phyloP scores from a whole-genome alignment of 2,797 vertebrate species.

The Channa striata region DNA sequence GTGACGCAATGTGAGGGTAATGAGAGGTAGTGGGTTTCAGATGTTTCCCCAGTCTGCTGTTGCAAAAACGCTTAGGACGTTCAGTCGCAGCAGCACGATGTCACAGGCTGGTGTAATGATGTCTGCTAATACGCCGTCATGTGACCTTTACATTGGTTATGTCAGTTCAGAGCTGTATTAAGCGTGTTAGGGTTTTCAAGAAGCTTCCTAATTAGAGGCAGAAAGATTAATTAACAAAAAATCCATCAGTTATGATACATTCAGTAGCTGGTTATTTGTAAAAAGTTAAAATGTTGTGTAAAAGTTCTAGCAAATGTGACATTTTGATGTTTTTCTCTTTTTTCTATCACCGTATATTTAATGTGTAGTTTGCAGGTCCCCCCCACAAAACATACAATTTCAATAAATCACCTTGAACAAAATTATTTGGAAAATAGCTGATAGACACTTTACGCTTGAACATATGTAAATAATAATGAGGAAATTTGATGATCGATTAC shows the following conservation, averaged over 20 bases:
- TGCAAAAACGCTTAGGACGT: conserved; percentile 7
- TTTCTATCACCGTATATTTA: background rate
- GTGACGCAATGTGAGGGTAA: conserved; percentile 67
- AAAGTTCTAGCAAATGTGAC: background rate
- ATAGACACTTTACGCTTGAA: no score
- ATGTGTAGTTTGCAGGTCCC: no score
- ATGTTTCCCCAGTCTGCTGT: conserved; percentile 39
- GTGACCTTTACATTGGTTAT: no score
- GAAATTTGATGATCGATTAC: no score
- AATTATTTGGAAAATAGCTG: background rate
- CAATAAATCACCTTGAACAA: no score
- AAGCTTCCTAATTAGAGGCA: background rate
- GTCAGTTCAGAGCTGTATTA: no score
- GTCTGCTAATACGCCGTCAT: background rate
- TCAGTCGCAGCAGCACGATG: background rate
- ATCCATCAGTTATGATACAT: no score
- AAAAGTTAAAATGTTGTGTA: no score
- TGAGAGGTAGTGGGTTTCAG: conserved; percentile 66
- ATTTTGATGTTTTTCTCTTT: background rate
- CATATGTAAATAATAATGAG: no score
- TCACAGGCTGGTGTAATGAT: background rate
- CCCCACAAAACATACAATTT: no score
- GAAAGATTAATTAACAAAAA: background rate
- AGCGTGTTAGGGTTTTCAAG: background rate
- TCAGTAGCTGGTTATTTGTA: no score